phyloP scores from a whole-genome alignment of 2,888 invertebrate species.

The Lottia scabra region DNA sequence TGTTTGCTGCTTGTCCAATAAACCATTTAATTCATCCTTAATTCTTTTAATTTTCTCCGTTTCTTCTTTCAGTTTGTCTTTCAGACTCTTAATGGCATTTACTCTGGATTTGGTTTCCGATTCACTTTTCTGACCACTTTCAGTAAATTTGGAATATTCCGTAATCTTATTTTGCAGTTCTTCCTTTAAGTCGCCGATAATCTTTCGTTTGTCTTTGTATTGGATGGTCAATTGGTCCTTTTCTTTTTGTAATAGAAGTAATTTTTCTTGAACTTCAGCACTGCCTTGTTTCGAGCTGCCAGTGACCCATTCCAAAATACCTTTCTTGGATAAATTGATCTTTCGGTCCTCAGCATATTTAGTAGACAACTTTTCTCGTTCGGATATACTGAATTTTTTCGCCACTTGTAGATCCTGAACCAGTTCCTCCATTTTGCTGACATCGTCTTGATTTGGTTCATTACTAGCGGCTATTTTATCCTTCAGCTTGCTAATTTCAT shows the following conservation, averaged over 20 bases:
- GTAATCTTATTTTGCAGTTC: constrained; percentile 60
- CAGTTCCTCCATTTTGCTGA: constrained; percentile 60
- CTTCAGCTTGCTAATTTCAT: constrained; percentile 57
- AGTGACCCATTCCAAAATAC: constrained; percentile 66
- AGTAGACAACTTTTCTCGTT: constrained; percentile 54
- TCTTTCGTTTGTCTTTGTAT: constrained; percentile 57
- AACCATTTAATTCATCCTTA: constrained; percentile 53
- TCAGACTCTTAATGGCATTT: constrained; percentile 60
- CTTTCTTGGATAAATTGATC: constrained; percentile 63
- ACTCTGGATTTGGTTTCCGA: constrained; percentile 61
- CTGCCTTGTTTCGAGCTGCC: constrained; percentile 62
- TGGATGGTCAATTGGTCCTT: constrained; percentile 59
- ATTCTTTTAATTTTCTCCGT: constrained; percentile 56
- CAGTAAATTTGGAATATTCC: constrained; percentile 63
- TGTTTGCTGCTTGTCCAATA: constrained; percentile 56
- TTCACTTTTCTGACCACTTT: constrained; percentile 57
- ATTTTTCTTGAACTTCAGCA: constrained; percentile 60
- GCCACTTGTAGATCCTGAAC: constrained; percentile 62
- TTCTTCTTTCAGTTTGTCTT: constrained; percentile 59
- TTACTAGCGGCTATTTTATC: constrained; percentile 53
- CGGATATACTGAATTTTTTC: constrained; percentile 65
- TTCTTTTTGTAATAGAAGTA: constrained; percentile 60
- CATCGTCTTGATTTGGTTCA: constrained; percentile 60
- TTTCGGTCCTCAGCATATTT: constrained; percentile 60
- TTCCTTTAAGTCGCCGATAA: constrained; percentile 58